phyloP scores from a whole-genome alignment of 2,888 invertebrate genomes.

The Leptinotarsa tumamoca region DNA sequence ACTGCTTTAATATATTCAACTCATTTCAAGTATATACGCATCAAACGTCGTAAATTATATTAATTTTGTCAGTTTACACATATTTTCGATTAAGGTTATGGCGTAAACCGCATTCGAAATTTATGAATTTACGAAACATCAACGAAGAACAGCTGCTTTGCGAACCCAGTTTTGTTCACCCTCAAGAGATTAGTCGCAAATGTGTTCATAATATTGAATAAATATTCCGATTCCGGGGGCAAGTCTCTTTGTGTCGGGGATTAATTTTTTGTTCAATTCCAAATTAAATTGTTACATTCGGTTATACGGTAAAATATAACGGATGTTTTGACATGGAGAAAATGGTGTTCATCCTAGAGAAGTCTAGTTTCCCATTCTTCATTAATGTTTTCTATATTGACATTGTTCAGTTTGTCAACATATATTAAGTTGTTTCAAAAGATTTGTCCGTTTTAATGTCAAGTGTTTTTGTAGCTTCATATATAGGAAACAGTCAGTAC shows the following conservation, averaged over 20 bases:
- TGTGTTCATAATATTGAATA: conserved; percentile 61
- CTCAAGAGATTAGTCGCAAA: conserved; percentile 47
- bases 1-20: conserved; percentile 48
- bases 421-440: no score
- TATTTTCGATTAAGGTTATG: conserved; percentile 25
- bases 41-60: conserved; percentile 26
- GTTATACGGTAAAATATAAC: conserved; percentile 55
- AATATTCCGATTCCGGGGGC: conserved; percentile 59
- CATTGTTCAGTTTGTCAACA: no score
- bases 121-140: conserved; percentile 12
- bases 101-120: conserved; percentile 14
- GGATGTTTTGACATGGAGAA: conserved; percentile 54
- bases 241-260: conserved; percentile 57
- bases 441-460: no score
- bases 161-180: conserved; percentile 34
- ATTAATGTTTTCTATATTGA: no score
- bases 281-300: conserved; percentile 61
- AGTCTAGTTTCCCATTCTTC: no score
- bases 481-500: no score
- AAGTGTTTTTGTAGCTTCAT: no score
- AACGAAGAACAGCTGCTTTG: conserved; percentile 34
- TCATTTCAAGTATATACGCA: conserved; percentile 1
- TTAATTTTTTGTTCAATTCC: conserved; percentile 61
- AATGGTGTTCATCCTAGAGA: no score
- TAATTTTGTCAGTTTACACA: conserved; percentile 31